Percentiles rank a stretch among this genome's conserved stretches.
Evolutionary conservation across 2,797 vertebrate species (phyloP).

Genomic region (Sebastes taczanowskii): DNA sequence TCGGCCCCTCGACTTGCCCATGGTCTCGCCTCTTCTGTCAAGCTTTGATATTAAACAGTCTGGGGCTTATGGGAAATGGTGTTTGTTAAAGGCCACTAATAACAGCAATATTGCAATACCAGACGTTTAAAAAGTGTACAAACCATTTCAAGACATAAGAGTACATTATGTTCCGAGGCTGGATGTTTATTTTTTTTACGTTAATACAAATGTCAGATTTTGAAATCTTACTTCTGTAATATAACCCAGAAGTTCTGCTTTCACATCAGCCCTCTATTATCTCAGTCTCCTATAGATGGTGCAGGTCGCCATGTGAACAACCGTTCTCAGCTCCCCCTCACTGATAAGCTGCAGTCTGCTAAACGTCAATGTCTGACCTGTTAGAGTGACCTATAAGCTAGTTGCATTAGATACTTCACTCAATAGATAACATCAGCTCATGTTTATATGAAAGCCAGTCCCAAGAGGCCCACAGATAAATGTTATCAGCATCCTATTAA

Average conservation of each 20-base stretch:
- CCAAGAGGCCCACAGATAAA: constrained; percentile 21
- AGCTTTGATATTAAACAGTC: background rate
- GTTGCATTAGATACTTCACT: constrained; percentile 1
- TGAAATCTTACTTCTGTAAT: background rate
- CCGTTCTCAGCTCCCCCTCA: no score
- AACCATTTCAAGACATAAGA: background rate
- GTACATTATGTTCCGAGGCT: background rate
- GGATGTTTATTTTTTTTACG: background rate
- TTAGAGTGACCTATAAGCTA: background rate
- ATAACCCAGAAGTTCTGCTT: background rate
- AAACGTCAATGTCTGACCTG: background rate
- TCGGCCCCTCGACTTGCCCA: background rate
- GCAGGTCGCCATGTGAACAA: background rate
- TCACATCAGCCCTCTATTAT: background rate
- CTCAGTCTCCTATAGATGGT: background rate
- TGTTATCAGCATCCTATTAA: constrained; percentile 50
- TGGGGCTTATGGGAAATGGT: background rate
- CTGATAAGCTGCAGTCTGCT: background rate
- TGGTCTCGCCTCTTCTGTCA: background rate
- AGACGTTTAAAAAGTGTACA: background rate
- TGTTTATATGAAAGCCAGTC: background rate
- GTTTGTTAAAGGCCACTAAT: background rate
- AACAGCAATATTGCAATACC: no score
- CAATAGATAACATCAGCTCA: background rate
- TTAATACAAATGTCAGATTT: background rate